A percentile compares a stretch with the other conserved stretches of the same genome.
Conservation (phyloP, 2,113 vertebrate genomes). For the Rhinogobius similis region DNA sequence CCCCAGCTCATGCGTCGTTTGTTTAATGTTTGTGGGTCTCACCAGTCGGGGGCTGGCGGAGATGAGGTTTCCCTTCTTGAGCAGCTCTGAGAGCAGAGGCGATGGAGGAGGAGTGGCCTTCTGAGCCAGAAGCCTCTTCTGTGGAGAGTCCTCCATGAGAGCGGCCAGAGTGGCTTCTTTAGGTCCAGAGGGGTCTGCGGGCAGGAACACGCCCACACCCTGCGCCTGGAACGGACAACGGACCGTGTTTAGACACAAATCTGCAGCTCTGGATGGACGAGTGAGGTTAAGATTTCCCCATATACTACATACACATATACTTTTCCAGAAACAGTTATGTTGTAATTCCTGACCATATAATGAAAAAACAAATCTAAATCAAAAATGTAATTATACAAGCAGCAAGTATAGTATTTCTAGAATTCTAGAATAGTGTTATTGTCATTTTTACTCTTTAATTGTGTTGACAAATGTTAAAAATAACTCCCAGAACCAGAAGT, state of each 20-base stretch:
- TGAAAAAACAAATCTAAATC: too few species aligned
- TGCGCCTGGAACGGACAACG: slow-evolving; percentile 76
- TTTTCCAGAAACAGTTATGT: too few species aligned
- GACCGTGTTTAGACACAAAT: not conserved
- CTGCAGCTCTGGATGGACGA: too few species aligned
- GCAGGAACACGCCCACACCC: slow-evolving; percentile 86
- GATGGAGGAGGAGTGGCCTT: slow-evolving; percentile 97
- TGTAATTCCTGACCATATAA: too few species aligned
- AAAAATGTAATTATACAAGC: too few species aligned
- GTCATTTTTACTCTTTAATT: too few species aligned
- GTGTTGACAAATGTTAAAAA: too few species aligned
- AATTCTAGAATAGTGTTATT: too few species aligned
- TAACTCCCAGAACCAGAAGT: too few species aligned
- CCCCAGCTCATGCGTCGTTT: not conserved
- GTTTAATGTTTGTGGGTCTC: slow-evolving; percentile 38
- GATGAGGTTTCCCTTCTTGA: slow-evolving; percentile 97
- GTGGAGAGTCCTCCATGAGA: slow-evolving; percentile 92
- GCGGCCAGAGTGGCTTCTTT: slow-evolving; percentile 88
- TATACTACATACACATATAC: too few species aligned
- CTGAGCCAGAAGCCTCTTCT: slow-evolving; percentile 93
- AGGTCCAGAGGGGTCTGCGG: slow-evolving; percentile 83
- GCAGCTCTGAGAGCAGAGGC: slow-evolving; percentile 95
- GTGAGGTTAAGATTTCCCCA: too few species aligned
- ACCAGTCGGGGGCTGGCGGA: slow-evolving; percentile 96
- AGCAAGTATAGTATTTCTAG: too few species aligned